A percentile compares a stretch with the other conserved stretches of the same genome.
Evolutionary conservation across 2,113 vertebrate species (phyloP).

Genomic region (Prietella phreatophila): DNA sequence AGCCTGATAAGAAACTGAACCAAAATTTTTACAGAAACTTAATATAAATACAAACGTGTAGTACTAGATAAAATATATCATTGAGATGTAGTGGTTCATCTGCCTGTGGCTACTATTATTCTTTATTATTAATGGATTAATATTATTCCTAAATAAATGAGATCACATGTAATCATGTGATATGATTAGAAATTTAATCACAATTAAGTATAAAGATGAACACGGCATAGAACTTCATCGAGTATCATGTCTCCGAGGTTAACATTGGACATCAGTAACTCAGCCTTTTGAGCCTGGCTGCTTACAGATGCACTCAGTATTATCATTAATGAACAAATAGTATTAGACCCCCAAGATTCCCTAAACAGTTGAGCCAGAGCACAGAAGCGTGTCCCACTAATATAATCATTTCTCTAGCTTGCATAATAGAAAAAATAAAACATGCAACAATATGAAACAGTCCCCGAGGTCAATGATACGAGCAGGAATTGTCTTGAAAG

Average conservation of each 20-base stretch:
- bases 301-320: not conserved
- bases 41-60: not conserved
- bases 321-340: constrained; percentile 34
- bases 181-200: not conserved
- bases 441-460: not conserved
- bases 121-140: not conserved
- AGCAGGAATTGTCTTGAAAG: constrained; percentile 17
- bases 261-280: not conserved
- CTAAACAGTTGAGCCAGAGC: constrained; percentile 34
- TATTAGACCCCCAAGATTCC: constrained; percentile 25
- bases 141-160: not conserved
- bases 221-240: too few relatives aligned
- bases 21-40: not conserved
- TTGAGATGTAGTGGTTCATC: not conserved
- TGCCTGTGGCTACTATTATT: not conserved
- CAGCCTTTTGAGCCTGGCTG: not conserved
- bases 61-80: not conserved
- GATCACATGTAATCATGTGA: not conserved
- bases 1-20: not conserved
- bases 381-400: not conserved
- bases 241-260: not conserved
- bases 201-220: not conserved
- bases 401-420: constrained; percentile 14
- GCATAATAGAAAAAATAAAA: not conserved
- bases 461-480: not conserved